Base-by-base conservation (phyloP, 2,888 invertebrate genomes). In the Spodoptera picta region DNA sequence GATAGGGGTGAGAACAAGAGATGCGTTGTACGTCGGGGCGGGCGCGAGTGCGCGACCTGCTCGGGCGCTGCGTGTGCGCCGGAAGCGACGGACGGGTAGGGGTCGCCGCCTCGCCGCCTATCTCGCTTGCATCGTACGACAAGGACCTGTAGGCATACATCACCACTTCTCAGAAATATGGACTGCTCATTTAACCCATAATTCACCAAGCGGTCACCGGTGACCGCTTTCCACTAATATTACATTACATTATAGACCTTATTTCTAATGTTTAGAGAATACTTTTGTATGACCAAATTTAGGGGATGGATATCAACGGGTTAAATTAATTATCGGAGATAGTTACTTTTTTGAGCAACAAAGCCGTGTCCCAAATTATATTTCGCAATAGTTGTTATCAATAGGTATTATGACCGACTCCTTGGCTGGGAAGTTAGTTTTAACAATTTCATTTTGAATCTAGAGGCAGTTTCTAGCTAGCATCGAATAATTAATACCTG, bases 1-100 rank as follows among this genome's bases (percentile, higher is more conserved):
- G 92, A 93, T 91, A 91, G 87, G 87, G 87, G 83, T 85, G 72
- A 75, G 82, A 85, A 93, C 92, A 93, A 93, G 87, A 86, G 87
- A 83, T 85, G 84, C 85, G 82, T 85, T 92, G 91, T 92, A 72
- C 70, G 57, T 51, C 69, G 69, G 69, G 75, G 72, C 73, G 78
- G 71, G 75, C 77, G 65, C 65, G 73, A 64, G 79, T 60, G 73
- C 77, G 67, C 72, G 71, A 65, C 71, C 72, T 66, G 68, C 72
- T 57, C 66, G 27, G 27, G 27, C 27, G 51, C 53, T 60, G 69
- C 76, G 78, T 61, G 70, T 73, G 65, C 83, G 83, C 82, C 85
- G 88, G 88, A 87, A 83, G 80, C 82, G 69, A 72, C 77, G 79
- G 80, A 65, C 84, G 83, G 78, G 67, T 79, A 83, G 86, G 87